These are phyloP conservation scores for Lipotes vexillifer DNA, from an alignment of 2,113 vertebrate genomes.

Conservation along the genomic window DNA sequence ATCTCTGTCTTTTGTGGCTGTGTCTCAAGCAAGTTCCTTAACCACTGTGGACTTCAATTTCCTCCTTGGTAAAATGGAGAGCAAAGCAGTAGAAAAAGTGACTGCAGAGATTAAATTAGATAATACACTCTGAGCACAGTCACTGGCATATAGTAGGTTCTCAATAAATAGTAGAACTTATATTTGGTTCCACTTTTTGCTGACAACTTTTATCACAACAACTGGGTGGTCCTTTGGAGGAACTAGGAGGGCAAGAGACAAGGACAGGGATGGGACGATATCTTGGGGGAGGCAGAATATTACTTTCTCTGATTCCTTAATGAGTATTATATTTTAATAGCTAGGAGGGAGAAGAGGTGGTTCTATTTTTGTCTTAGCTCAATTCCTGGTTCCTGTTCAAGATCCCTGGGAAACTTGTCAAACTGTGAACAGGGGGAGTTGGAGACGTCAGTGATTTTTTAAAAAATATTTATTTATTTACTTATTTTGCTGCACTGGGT, in stretches of 20 bases:
- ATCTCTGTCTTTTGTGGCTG: not conserved
- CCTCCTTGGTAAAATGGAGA: not conserved
- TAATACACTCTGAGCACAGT: not conserved
- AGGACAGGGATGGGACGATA: not conserved
- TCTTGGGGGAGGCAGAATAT: not conserved
- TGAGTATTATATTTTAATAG: not conserved
- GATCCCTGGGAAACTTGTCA: not conserved
- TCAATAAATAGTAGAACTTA: not conserved
- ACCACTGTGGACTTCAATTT: not conserved
- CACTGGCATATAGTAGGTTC: not conserved
- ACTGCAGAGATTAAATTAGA: not conserved
- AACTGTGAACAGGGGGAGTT: not conserved
- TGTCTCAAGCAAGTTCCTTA: not conserved
- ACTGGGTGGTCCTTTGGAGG: not conserved
- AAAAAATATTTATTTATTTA: no score
- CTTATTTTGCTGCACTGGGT: no score
- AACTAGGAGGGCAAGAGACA: not conserved
- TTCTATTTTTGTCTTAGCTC: conserved; percentile 17
- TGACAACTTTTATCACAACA: not conserved
- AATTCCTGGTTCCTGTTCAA: conserved; percentile 28
- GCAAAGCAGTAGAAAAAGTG: not conserved
- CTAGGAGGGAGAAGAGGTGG: not conserved
- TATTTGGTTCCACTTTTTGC: not conserved
- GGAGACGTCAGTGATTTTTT: not conserved
- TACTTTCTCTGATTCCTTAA: not conserved